Percentiles rank a stretch among this genome's conserved stretches.
phyloP scores from a whole-genome alignment of 2,888 invertebrate genomes.

The Drepanosiphum platanoidis region DNA sequence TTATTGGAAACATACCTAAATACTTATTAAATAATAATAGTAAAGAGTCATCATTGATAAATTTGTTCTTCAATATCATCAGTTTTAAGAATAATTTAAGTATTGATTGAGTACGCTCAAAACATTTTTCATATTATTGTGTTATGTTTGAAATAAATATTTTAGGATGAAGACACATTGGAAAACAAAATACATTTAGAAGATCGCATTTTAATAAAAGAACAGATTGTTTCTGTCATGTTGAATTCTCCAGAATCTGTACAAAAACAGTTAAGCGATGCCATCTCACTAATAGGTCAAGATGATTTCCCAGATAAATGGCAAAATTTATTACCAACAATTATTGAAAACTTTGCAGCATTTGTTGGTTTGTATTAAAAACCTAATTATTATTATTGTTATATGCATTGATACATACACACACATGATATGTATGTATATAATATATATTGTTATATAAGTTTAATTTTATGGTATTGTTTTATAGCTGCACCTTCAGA shows the following conservation, averaged over 20 bases:
- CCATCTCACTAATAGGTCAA: slow-evolving; percentile 94
- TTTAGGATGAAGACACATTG: slow-evolving; percentile 75
- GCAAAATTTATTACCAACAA: slow-evolving; percentile 91
- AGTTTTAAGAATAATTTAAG: neutral
- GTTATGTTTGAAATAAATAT: neutral
- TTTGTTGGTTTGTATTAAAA: slow-evolving; percentile 68
- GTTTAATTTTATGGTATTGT: neutral
- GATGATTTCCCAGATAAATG: slow-evolving; percentile 97
- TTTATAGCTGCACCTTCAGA: slow-evolving; percentile 70
- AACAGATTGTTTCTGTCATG: slow-evolving; percentile 90
- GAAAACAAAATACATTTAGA: slow-evolving; percentile 81
- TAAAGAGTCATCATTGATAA: no score
- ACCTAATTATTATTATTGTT: slow-evolving; percentile 28
- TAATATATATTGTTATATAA: neutral
- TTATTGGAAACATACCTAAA: no score
- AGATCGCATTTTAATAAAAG: slow-evolving; percentile 85
- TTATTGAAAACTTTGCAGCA: slow-evolving; percentile 90
- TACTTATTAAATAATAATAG: no score
- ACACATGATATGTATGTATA: neutral
- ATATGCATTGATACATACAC: no score
- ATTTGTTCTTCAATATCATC: neutral
- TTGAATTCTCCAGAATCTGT: slow-evolving; percentile 88
- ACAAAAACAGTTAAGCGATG: slow-evolving; percentile 94
- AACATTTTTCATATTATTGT: no score
- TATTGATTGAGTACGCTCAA: neutral